phyloP scores from a whole-genome alignment of 1,140 invertebrate species.

The Cyclargus thomasi region DNA sequence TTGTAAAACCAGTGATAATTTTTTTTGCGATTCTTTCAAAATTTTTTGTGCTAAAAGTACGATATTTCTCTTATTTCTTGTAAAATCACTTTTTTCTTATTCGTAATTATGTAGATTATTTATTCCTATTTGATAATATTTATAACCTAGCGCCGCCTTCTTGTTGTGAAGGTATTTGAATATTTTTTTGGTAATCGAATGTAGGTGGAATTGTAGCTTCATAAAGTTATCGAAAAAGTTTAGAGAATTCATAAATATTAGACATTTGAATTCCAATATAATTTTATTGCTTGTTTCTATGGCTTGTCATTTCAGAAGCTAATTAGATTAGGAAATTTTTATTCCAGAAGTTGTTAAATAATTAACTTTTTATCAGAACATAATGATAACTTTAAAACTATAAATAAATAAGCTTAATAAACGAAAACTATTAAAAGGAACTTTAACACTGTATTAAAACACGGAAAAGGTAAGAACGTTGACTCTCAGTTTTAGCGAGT shows the following conservation, averaged over 20 bases:
- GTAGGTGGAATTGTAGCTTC: slow-evolving; percentile 1
- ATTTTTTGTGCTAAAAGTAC: no score
- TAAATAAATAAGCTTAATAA: not conserved
- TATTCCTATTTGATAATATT: not conserved
- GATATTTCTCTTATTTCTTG: no score
- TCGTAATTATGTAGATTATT: not conserved
- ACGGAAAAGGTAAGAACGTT: slow-evolving; percentile 15
- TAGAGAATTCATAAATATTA: not conserved
- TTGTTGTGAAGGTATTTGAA: not conserved
- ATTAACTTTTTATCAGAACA: no score
- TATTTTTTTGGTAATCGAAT: not conserved
- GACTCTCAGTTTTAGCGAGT: slow-evolving; percentile 21
- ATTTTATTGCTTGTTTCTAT: not conserved
- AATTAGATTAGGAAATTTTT: no score
- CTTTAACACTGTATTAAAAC: slow-evolving; percentile 16
- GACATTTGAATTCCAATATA: no score
- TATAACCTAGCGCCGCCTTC: not conserved
- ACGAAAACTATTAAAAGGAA: slow-evolving; percentile 9
- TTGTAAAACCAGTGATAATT: no score
- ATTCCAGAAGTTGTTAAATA: no score
- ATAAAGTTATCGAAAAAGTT: slow-evolving; percentile 3
- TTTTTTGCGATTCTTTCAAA: no score
- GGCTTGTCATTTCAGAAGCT: not conserved
- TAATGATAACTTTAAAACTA: not conserved
- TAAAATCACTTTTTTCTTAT: not conserved